Evolutionary conservation across 92 coral and sea anemone species (phyloP).

Genomic region (Heteractis magnifica): DNA sequence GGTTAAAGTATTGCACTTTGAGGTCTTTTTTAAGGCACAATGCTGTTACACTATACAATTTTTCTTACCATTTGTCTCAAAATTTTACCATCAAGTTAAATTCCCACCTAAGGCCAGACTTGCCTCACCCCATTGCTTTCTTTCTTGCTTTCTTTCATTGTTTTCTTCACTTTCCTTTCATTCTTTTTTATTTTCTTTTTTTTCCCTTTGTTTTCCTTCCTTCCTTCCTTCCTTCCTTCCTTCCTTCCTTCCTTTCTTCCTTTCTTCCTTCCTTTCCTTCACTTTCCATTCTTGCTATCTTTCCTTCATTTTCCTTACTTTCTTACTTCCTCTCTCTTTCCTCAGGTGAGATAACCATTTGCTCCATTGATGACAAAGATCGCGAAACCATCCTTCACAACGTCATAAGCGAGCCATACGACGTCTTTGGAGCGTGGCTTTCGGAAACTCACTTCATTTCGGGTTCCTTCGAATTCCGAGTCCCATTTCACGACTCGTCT

Average conservation of each 20-base stretch:
- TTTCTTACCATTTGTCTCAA: too few species aligned
- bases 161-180: neutral
- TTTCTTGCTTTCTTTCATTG: neutral
- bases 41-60: too few species aligned
- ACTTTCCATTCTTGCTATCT: neutral
- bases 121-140: neutral
- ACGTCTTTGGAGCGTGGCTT: conserved; percentile 87
- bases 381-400: conserved; percentile 41
- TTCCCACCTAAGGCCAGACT: too few species aligned
- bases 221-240: neutral
- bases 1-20: too few species aligned
- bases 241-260: neutral
- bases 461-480: conserved; percentile 70
- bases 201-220: neutral
- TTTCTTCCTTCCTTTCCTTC: neutral
- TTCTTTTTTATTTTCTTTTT: neutral
- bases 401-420: conserved; percentile 73
- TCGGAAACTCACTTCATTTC: conserved; percentile 61
- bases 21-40: too few species aligned
- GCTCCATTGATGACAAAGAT: conserved; percentile 32
- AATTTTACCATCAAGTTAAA: too few species aligned
- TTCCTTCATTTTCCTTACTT: neutral
- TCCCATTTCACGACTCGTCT: conserved; percentile 59
- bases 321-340: neutral
- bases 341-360: conserved; percentile 76